Base-by-base conservation (phyloP, 1,140 invertebrate species). In the Periplaneta americana region DNA sequence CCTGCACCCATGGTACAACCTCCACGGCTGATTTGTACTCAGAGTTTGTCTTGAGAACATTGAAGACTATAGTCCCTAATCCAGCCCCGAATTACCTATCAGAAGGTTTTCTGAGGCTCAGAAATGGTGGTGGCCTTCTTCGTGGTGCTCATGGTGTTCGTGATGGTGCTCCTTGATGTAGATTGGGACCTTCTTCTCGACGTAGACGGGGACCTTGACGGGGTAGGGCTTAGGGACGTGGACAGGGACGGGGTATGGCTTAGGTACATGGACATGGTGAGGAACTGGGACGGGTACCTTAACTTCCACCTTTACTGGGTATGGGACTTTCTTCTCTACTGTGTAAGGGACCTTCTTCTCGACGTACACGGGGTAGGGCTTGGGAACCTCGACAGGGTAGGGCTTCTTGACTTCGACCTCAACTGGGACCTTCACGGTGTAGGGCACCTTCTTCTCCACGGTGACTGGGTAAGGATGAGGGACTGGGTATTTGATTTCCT, bases 171-270 rank as follows among this genome's bases (percentile, higher is more conserved):
- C 17, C 39, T 48, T 48, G 17, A 48, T 22, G 17, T 48, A 48
- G 75, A 92, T 91, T 39, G 92, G 91, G 8, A 94, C 91, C 84
- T 92, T 92, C 83, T 93, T 93, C 76, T 93, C 90, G 4, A 95
- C 93, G 66, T 92, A 92, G 89, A 94, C 94, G 76, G 93, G 93
- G 87, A 92, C 91, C 79, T 83, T 92, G 92, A 93, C 89, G 82
- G 91, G 92, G 9, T 91, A 89, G 37, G 90, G 90, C 84, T 91
- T 92, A 83, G 93, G 92, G 9, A 93, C 91, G 34, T 89, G 92
- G 83, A 90, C 92, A 36, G 11, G 32, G n/a, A 81, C 80, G 85
- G 93, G 91, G 48, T 93, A 92, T 79, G 91, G 89, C 84, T 90
- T 89, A 22, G 91, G 92, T n/a, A 91, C 88, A 57, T 90, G 89